These are phyloP conservation scores for Macrosoma leucophasiata DNA, from an alignment of 2,888 invertebrate species.

Conservation along the genomic window DNA sequence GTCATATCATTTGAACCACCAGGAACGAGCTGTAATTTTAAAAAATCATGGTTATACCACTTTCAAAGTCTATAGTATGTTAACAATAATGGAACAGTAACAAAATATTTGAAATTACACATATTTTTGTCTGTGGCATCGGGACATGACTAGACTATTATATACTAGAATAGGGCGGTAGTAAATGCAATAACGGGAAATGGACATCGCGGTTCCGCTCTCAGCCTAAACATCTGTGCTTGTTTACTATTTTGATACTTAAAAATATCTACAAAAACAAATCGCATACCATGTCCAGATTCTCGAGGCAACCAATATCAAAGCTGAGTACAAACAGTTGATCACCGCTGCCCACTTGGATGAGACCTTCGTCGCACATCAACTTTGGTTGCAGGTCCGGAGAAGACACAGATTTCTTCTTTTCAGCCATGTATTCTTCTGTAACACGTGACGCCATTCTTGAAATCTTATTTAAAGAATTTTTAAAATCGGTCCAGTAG, in stretches of 20 bases:
- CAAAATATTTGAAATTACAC: too few species aligned
- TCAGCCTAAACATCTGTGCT: too few species aligned
- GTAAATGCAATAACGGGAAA: too few species aligned
- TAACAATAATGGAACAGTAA: not conserved
- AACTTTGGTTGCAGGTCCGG: constrained; percentile 59
- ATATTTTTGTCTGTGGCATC: too few species aligned
- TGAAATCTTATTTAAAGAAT: too few species aligned
- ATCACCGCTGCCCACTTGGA: constrained; percentile 66
- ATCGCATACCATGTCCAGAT: constrained; percentile 67
- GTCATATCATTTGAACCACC: constrained; percentile 35
- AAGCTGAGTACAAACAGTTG: constrained; percentile 73
- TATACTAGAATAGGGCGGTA: too few species aligned
- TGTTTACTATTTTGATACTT: not conserved
- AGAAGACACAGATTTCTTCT: constrained; percentile 47
- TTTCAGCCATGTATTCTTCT: constrained; percentile 60
- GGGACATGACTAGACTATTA: too few species aligned
- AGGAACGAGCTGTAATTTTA: constrained; percentile 46
- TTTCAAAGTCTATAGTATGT: not conserved
- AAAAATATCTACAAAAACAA: not conserved
- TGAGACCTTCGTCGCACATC: constrained; percentile 70
- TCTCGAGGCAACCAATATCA: constrained; percentile 70
- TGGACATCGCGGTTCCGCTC: too few species aligned
- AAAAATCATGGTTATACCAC: not conserved
- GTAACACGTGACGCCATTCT: too few species aligned
- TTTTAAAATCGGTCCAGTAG: too few species aligned